Evolutionary conservation across 2,888 invertebrate species (phyloP).

Genomic region (Diadromus collaris): DNA sequence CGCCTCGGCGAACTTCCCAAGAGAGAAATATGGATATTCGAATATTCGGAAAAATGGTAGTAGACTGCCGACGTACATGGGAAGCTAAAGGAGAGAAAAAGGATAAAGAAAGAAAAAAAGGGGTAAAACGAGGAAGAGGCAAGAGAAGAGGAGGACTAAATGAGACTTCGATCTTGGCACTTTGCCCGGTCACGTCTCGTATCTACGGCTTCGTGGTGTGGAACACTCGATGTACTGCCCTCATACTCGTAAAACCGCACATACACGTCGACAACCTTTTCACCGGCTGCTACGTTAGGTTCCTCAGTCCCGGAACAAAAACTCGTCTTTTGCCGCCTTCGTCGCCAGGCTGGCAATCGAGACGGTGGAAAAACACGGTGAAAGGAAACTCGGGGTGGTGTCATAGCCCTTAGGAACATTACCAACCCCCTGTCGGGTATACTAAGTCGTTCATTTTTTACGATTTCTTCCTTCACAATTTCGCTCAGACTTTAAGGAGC

Average conservation of each 20-base stretch:
- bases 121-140: conserved; percentile 22
- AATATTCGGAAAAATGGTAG: conserved; percentile 55
- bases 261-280: conserved; percentile 52
- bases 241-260: conserved; percentile 39
- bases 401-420: conserved; percentile 38
- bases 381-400: neutral
- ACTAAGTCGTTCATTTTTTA: conserved; percentile 3
- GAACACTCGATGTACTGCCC: conserved; percentile 1
- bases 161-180: conserved; percentile 61
- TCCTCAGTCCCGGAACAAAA: conserved; percentile 41
- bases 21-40: conserved; percentile 56
- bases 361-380: conserved; percentile 57
- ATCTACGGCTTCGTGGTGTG: conserved; percentile 43
- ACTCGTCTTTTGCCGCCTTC: conserved; percentile 24
- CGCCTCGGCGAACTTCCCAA: conserved; percentile 31
- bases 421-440: conserved; percentile 27
- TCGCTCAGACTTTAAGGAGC: neutral
- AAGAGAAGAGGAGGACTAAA: conserved; percentile 48
- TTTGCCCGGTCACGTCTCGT: conserved; percentile 62
- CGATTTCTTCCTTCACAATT: conserved; percentile 21
- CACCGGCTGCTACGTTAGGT: conserved; percentile 16
- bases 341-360: conserved; percentile 38
- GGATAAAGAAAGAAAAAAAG: neutral
- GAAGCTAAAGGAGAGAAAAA: neutral
- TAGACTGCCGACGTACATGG: conserved; percentile 1